Base-by-base conservation (phyloP, 2,797 vertebrate species). In the Zalophus californianus region DNA sequence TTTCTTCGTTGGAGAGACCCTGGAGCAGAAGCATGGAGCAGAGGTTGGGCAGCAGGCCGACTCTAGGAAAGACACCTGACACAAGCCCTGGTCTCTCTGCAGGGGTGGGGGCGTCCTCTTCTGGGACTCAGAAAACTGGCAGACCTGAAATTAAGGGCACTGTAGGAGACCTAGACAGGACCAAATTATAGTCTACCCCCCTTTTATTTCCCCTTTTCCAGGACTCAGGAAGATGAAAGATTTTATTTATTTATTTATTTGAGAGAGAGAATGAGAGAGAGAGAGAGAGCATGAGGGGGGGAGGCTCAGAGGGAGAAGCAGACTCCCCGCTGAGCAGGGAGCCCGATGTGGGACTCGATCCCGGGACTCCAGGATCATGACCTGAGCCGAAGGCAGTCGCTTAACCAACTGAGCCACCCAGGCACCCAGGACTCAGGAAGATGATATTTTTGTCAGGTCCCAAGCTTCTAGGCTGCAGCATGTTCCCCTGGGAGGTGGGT, bases 1-100 rank as follows among this genome's bases (percentile, higher is more conserved):
- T 90, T 87, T 96, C 84, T 86, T 95, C 15, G 1, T 8, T 48
- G 75, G 73, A 60, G 56, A 96, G 90, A 96, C 94, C 97, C 96
- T 70, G 48, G 72, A 93, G 85, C 54, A 73, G 86, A 52, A 77
- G 68, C 44, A 35, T 6, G 62, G 64, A 79, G 35, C 72, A 83
- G 77, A 89, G 83, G 21, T 14, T 54, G 44, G 56, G 56, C 27
- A 73, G 29, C 73, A 87, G 85, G 50, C 35, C 80, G 88, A 54
- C 48, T 84, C 62, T 11, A 13, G 56, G 64, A 56, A 82, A 91
- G 35, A 94, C 35, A 52, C 58, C 60, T 52, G 82, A 44, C 41
- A 35, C 10, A 35, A 95, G 64, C 38, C 27, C 72, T 82, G 12
- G 23, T 78, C 87, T 96, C 56, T 82, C 38, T 7, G 13, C 21